Evolutionary conservation across 2,888 invertebrate genomes (phyloP).

Genomic region (Desoria tigrina): DNA sequence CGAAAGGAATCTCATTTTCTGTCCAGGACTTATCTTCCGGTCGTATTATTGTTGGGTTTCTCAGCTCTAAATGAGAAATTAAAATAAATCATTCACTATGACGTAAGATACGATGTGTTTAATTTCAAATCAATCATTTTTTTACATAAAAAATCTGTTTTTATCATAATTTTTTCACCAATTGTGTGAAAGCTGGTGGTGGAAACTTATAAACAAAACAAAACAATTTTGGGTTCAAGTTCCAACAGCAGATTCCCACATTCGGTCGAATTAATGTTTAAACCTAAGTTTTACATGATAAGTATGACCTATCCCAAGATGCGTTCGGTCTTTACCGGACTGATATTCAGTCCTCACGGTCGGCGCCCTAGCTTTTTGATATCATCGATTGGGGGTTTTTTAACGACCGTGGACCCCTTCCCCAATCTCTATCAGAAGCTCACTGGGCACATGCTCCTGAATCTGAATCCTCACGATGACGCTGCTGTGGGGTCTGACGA

Average conservation of each 20-base stretch:
- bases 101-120: not conserved
- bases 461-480: too few species aligned
- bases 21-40: not conserved
- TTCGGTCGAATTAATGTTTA: too few species aligned
- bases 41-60: not conserved
- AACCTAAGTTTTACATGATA: too few species aligned
- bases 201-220: too few species aligned
- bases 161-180: too few species aligned
- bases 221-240: too few species aligned
- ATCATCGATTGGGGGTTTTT: conserved; percentile 51
- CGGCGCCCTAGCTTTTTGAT: conserved; percentile 43
- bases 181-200: too few species aligned
- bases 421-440: conserved; percentile 47
- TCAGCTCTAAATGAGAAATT: not conserved
- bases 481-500: conserved; percentile 35
- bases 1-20: not conserved
- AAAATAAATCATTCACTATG: too few species aligned
- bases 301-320: conserved; percentile 9
- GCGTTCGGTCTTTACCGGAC: conserved; percentile 50
- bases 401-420: conserved; percentile 54
- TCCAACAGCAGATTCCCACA: too few species aligned
- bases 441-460: conserved; percentile 33
- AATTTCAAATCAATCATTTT: not conserved
- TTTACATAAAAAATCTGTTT: too few species aligned
- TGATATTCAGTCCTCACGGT: conserved; percentile 47